phyloP scores from a whole-genome alignment of 1,140 invertebrate genomes.

The Neodiprion pinetum region DNA sequence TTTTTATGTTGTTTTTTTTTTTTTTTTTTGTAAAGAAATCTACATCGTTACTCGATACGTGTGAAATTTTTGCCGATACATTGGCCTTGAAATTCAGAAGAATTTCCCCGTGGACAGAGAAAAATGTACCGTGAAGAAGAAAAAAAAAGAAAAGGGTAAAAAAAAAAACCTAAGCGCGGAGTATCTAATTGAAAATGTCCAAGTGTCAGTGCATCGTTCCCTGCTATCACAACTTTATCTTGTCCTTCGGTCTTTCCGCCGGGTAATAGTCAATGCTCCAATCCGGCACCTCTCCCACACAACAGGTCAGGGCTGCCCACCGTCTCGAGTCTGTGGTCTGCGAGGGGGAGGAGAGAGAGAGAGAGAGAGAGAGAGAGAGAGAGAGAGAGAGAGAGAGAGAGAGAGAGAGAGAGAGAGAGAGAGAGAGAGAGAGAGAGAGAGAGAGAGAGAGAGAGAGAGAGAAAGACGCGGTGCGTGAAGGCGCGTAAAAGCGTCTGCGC shows the following conservation, averaged over 20 bases:
- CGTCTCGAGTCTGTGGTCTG: neutral
- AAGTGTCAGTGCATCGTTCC: no score
- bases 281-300: neutral
- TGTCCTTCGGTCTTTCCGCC: neutral
- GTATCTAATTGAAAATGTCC: no score
- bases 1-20: no score
- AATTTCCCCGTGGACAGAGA: no score
- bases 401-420: neutral
- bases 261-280: neutral
- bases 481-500: neutral
- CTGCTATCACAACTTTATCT: no score
- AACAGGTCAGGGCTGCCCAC: neutral
- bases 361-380: neutral
- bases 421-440: neutral
- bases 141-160: no score
- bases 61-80: no score
- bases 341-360: neutral
- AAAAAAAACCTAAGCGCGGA: no score
- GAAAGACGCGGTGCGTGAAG: conserved; percentile 21
- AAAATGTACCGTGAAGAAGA: no score
- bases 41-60: no score
- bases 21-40: no score
- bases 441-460: neutral
- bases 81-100: no score
- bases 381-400: neutral